Evolutionary conservation across 2,797 vertebrate genomes (phyloP), one percentile per base, ranked within the genome.

Genomic region (Gambelia wislizenii): DNA sequence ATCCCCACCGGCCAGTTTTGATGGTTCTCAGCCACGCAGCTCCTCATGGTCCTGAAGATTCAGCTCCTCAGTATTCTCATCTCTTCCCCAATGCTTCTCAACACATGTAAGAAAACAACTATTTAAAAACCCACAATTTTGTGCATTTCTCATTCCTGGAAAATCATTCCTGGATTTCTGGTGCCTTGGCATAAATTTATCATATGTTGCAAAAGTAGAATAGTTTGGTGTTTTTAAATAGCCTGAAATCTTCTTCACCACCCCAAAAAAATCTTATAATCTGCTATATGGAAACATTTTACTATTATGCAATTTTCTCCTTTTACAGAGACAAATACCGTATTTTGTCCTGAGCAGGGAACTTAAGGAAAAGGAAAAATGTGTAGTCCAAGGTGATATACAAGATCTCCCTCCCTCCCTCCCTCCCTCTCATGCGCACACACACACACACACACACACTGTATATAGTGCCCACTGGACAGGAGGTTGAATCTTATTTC

Each of bases 1-100:
- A 98, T 93, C 98, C 99, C 2, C 98, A 99, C 95, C 96, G 98
- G 9, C 99, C 99, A 0, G 98, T 99, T 0, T 91, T 99, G 92
- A 98, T 99, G 98, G 98, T 99, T 86, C 96, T 99, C 95, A 99
- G 98, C 94, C 99, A 99, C 2, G 98, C 98, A 0, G 98, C 98
- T 0, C 98, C 98, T 33, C 98, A 99, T 0, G 98, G 98, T 56
- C 98, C 98, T 0, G 98, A 99, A 86, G 98, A 99, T 94, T 98
- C 98, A 0, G 98, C 98, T 0, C 98, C 98, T 2, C 98, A 99
- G 91, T 99, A 98, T 95, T 98, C 98, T 27, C 96, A 96, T 9
- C 97, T 98, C 92, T 99, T 99, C 95, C 97, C 98, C 93, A 99
- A 99, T 3, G 98, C 98, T 0, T 99, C 99, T 0, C 98, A 99